Percentiles rank a stretch among this genome's conserved stretches.
These are phyloP conservation scores for Hirundo rustica DNA, from an alignment of 2,797 vertebrate genomes.

Conservation along the genomic window DNA sequence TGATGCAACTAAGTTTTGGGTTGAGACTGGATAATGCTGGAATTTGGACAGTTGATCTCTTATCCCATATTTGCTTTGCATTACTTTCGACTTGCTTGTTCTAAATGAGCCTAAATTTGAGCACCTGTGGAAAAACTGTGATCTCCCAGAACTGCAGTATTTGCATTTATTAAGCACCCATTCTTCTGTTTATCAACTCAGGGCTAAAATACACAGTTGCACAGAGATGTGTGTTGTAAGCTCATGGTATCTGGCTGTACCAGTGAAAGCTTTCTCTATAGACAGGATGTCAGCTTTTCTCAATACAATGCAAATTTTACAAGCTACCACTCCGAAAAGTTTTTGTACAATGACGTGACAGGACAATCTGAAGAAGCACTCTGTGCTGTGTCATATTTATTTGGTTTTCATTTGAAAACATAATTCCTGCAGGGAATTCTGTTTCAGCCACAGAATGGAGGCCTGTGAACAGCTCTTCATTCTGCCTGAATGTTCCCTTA, in stretches of 20 bases:
- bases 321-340: not conserved
- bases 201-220: not conserved
- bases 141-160: not conserved
- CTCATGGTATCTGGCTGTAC: not conserved
- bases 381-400: not conserved
- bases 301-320: not conserved
- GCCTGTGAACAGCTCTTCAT: not conserved
- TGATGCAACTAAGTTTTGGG: not conserved
- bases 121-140: not conserved
- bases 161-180: not conserved
- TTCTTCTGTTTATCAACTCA: not conserved
- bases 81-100: not conserved
- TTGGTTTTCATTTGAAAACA: not conserved
- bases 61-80: not conserved
- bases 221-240: not conserved
- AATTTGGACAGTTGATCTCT: not conserved
- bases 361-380: not conserved
- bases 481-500: slow-evolving; percentile 19
- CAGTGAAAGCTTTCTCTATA: not conserved
- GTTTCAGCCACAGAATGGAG: not conserved
- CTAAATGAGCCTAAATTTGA: not conserved
- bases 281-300: not conserved
- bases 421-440: slow-evolving; percentile 33
- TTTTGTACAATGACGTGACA: not conserved
- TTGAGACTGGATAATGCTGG: not conserved